These are phyloP conservation scores for Myiagra hebetior DNA, from an alignment of 2,113 vertebrate species.

Conservation along the genomic window DNA sequence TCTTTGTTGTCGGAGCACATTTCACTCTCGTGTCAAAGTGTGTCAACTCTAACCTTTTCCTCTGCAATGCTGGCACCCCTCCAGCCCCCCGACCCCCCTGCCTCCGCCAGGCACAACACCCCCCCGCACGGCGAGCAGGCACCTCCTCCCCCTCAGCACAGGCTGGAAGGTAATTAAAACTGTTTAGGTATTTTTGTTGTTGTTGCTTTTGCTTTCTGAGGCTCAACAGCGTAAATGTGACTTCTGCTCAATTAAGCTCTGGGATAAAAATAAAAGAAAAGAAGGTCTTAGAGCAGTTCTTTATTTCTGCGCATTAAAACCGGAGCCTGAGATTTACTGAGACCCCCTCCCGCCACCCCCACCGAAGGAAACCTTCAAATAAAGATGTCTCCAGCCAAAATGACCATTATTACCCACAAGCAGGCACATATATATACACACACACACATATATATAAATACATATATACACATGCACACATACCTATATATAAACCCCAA, in stretches of 20 bases:
- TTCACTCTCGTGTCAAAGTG: constrained; percentile 70
- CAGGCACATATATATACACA: rapidly evolving
- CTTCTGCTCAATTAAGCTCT: constrained; percentile 71
- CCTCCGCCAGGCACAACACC: constrained; percentile 51
- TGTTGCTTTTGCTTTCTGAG: constrained; percentile 30
- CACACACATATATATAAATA: rapidly evolving
- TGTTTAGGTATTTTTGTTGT: constrained; percentile 47
- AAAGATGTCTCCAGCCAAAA: constrained; percentile 68
- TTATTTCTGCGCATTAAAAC: constrained; percentile 6
- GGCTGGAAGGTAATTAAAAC: constrained; percentile 69
- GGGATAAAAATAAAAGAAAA: constrained; percentile 6
- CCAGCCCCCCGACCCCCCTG: not conserved
- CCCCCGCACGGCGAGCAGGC: constrained; percentile 18
- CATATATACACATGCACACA: not conserved
- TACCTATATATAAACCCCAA: constrained; percentile 25
- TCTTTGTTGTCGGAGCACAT: constrained; percentile 69
- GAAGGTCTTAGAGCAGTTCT: not conserved
- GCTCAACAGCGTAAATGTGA: constrained; percentile 59
- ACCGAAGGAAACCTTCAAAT: constrained; percentile 58
- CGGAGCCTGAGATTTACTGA: not conserved
- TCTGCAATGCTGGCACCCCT: not conserved
- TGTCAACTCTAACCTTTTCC: constrained; percentile 64
- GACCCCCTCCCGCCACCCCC: not conserved
- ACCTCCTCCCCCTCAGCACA: not conserved
- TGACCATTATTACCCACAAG: constrained; percentile 45